These are phyloP conservation scores for Amblyopsis rosae DNA, from an alignment of 2,113 vertebrate species.

Conservation along the genomic window DNA sequence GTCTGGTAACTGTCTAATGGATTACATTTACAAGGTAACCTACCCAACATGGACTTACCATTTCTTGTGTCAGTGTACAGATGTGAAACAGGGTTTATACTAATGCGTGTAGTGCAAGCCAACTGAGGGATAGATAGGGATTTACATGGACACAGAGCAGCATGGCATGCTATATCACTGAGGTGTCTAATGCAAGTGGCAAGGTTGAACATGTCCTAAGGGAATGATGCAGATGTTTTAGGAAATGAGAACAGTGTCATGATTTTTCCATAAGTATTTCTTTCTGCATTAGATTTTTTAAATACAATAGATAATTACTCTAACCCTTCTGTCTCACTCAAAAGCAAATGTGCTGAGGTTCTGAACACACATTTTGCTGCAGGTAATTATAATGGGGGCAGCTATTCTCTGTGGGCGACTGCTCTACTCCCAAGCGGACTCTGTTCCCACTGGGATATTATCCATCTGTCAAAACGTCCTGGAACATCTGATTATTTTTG, in stretches of 20 bases:
- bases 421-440: constrained; percentile 55
- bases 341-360: no score
- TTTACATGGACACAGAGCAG: constrained; percentile 27
- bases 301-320: no score
- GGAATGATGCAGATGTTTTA: constrained; percentile 10
- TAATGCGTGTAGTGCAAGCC: constrained; percentile 61
- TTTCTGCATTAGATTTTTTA: no score
- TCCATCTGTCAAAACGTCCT: constrained; percentile 58
- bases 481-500: constrained; percentile 22
- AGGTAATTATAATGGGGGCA: constrained; percentile 23
- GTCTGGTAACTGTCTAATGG: no score
- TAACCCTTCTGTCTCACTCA: no score
- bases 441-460: constrained; percentile 49
- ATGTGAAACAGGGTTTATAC: constrained; percentile 61
- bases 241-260: background rate
- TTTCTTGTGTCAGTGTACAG: constrained; percentile 56
- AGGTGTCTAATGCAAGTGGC: background rate
- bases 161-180: constrained; percentile 7
- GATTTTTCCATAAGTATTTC: no score
- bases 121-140: constrained; percentile 47
- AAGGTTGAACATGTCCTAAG: background rate
- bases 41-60: constrained; percentile 44
- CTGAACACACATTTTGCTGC: no score
- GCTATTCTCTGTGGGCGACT: constrained; percentile 35
- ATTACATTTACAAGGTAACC: no score